These are phyloP conservation scores for Amphiduros pacificus DNA, from an alignment of 2,888 invertebrate species.

Conservation along the genomic window DNA sequence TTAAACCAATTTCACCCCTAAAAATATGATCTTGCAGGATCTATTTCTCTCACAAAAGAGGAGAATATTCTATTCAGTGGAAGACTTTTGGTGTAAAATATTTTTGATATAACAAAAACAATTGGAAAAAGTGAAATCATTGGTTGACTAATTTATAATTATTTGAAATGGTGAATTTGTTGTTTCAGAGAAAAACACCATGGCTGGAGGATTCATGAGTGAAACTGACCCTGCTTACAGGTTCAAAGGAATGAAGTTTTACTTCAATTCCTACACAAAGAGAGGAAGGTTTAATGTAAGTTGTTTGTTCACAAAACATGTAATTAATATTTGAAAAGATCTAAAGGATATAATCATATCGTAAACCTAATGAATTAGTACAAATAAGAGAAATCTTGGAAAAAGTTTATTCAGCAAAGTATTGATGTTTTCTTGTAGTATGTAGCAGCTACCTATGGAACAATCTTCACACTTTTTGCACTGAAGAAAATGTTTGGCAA, in stretches of 20 bases:
- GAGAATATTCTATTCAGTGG: too few species aligned
- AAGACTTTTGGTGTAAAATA: too few species aligned
- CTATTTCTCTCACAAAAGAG: too few species aligned
- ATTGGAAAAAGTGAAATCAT: too few species aligned
- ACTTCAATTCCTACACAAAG: conserved; percentile 43
- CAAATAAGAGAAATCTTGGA: background rate
- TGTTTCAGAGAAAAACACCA: background rate
- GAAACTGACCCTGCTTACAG: conserved; percentile 38
- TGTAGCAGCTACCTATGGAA: conserved; percentile 24
- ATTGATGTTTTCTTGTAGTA: conserved; percentile 17
- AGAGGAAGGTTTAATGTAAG: conserved; percentile 44
- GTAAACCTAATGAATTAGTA: background rate
- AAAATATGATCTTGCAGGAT: too few species aligned
- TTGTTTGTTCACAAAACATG: conserved; percentile 1
- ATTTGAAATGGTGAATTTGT: background rate
- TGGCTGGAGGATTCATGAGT: conserved; percentile 34
- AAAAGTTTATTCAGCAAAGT: background rate
- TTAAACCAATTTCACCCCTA: too few species aligned
- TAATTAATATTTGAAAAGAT: background rate
- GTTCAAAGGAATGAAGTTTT: conserved; percentile 39
- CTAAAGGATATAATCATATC: too few species aligned
- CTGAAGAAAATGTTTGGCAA: conserved; percentile 13
- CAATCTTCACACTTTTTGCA: conserved; percentile 17
- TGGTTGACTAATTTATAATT: too few species aligned
- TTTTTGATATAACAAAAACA: too few species aligned